Evolutionary conservation across 1,140 invertebrate species (phyloP), one percentile per base, ranked within the genome.

Genomic region (Aculops lycopersici): DNA sequence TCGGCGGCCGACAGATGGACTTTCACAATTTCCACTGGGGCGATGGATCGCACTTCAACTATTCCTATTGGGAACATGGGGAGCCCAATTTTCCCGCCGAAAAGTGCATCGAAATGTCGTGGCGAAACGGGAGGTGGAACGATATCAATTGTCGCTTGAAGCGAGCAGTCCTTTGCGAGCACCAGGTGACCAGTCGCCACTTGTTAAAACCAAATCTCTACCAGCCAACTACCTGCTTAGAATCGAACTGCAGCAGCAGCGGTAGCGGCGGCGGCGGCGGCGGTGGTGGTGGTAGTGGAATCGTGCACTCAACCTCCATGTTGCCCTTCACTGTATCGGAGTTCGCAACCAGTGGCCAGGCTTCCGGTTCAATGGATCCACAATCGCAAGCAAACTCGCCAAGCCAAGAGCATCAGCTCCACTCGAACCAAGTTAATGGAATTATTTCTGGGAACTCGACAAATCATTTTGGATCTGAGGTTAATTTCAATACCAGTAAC

Each of bases 1-100:
- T 31, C 8, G 24, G 24, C 8, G 24, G 8, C 8, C 24, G 24
- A 8, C 24, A 31, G n/a, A 31, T 31, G 24, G 24, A 31, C 24
- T 31, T 31, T 31, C 24, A 31, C 24, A 31, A 43, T 18, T 45
- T 45, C 5, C 37, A 15, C 2, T 45, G 43, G 43, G 20, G 36
- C 1, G 43, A 45, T 39, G 40, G 40, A 19, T 21, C 15, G 0
- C 5, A 16, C 2, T 8, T 41, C 17, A 41, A 39, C 17, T 45
- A 45, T 19, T 41, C 43, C 17, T 41, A 45, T 17, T 45, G 43
- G 43, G 19, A 41, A 0, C 20, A 18, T 5, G 17, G 16, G 13
- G 40, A 45, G n/a, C 43, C 43, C 2, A 21, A 42, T 16, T 13
- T n/a, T n/a, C 19, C 17, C 12, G 24, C 21, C 8, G 43, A 44